Evolutionary conservation across 2,888 invertebrate species (phyloP).

Genomic region (Mythimna albipuncta): DNA sequence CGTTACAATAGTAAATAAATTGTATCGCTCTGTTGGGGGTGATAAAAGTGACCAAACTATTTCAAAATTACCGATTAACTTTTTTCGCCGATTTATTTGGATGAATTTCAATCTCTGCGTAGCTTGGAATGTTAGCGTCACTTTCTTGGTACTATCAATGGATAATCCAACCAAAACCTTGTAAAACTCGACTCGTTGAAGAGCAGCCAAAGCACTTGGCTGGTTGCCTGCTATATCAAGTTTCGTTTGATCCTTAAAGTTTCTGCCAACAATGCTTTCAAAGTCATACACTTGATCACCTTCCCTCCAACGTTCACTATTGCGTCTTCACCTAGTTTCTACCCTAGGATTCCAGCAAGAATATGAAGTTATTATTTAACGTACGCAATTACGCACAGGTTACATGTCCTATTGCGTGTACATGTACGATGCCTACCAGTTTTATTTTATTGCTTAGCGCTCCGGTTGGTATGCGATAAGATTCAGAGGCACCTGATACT

Average conservation of each 20-base stretch:
- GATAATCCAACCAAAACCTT: slow-evolving; percentile 23
- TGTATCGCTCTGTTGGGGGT: slow-evolving; percentile 50
- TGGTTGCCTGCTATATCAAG: slow-evolving; percentile 17
- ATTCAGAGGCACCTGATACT: slow-evolving; percentile 54
- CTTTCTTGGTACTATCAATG: slow-evolving; percentile 9
- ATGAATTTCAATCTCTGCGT: not conserved
- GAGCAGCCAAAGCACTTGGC: slow-evolving; percentile 2
- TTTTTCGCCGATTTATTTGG: not conserved
- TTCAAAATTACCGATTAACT: slow-evolving; percentile 29
- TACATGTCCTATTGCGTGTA: slow-evolving; percentile 57
- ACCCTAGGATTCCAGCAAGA: slow-evolving; percentile 31
- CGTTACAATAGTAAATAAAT: slow-evolving; percentile 60
- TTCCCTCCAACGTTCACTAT: slow-evolving; percentile 1
- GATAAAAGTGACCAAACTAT: slow-evolving; percentile 31
- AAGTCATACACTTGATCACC: slow-evolving; percentile 8
- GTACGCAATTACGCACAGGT: slow-evolving; percentile 64
- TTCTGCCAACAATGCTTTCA: slow-evolving; percentile 5
- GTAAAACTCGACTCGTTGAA: slow-evolving; percentile 5
- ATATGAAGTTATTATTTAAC: slow-evolving; percentile 61
- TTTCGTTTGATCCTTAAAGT: slow-evolving; percentile 33
- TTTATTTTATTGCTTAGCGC: slow-evolving; percentile 72
- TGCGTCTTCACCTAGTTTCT: slow-evolving; percentile 8
- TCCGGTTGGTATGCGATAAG: slow-evolving; percentile 67
- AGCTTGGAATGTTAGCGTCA: slow-evolving; percentile 8
- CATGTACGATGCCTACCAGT: slow-evolving; percentile 45